A percentile compares a stretch with the other conserved stretches of the same genome.
These are phyloP conservation scores for Argyresthia albistria DNA, from an alignment of 2,888 invertebrate genomes.

Conservation along the genomic window DNA sequence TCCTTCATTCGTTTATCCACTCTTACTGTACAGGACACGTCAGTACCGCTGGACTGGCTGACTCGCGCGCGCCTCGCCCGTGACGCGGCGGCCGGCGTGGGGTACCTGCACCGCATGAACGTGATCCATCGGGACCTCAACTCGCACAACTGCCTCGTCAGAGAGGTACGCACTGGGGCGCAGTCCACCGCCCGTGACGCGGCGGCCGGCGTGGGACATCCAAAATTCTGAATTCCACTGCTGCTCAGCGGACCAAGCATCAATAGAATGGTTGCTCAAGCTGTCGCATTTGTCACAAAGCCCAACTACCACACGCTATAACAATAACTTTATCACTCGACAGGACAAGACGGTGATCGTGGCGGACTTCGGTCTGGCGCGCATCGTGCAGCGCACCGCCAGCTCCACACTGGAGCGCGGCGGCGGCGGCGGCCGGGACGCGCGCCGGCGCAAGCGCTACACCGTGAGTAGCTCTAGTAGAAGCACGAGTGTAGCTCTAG, in stretches of 20 bases:
- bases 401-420: conserved; percentile 40
- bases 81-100: conserved; percentile 94
- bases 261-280: too few species aligned
- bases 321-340: too few species aligned
- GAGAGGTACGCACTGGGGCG: conserved; percentile 77
- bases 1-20: background rate
- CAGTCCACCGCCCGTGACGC: conserved; percentile 95
- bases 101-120: conserved; percentile 94
- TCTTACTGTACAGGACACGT: conserved; percentile 25
- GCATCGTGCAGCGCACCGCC: conserved; percentile 78
- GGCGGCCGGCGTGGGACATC: conserved; percentile 93
- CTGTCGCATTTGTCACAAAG: too few species aligned
- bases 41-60: conserved; percentile 82
- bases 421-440: conserved; percentile 15
- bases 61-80: conserved; percentile 88
- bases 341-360: conserved; percentile 93
- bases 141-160: conserved; percentile 94
- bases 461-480: conserved; percentile 66
- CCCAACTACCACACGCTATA: too few species aligned
- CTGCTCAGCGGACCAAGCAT: too few species aligned
- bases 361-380: conserved; percentile 94
- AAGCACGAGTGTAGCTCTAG: too few species aligned
- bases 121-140: conserved; percentile 96
- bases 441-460: conserved; percentile 86
- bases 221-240: too few species aligned